These are phyloP conservation scores for Brassicogethes aeneus DNA, from an alignment of 2,888 invertebrate species.

Conservation along the genomic window DNA sequence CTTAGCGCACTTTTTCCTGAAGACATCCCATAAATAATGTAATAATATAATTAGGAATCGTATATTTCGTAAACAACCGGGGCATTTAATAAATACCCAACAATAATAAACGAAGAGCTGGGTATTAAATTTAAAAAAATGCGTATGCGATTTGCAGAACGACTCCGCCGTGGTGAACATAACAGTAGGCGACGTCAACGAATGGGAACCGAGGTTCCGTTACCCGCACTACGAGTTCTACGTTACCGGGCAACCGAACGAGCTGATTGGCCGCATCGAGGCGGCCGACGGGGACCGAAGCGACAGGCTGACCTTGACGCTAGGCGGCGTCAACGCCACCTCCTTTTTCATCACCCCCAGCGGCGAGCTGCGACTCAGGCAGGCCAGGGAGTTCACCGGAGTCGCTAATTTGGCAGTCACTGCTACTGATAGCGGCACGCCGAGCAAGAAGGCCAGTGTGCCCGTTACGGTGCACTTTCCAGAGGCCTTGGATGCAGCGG, in stretches of 20 bases:
- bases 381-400: constrained; percentile 29
- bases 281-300: constrained; percentile 81
- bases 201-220: constrained; percentile 88
- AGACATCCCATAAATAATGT: no score
- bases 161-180: constrained; percentile 76
- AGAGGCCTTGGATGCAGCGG: constrained; percentile 36
- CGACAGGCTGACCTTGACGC: constrained; percentile 62
- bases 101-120: no score
- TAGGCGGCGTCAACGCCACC: constrained; percentile 41
- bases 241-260: constrained; percentile 35
- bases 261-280: constrained; percentile 58
- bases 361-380: constrained; percentile 58
- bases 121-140: no score
- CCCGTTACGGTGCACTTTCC: constrained; percentile 58
- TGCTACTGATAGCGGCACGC: constrained; percentile 75
- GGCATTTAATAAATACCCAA: no score
- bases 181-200: constrained; percentile 78
- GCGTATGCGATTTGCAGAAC: constrained; percentile 60
- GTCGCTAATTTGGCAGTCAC: constrained; percentile 68
- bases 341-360: constrained; percentile 52
- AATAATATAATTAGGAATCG: no score
- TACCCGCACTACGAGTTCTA: constrained; percentile 82
- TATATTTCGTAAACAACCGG: no score
- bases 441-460: constrained; percentile 67
- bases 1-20: no score